Base-by-base conservation (phyloP, 1,140 invertebrate genomes). In the Hydropsyche tenuis region DNA sequence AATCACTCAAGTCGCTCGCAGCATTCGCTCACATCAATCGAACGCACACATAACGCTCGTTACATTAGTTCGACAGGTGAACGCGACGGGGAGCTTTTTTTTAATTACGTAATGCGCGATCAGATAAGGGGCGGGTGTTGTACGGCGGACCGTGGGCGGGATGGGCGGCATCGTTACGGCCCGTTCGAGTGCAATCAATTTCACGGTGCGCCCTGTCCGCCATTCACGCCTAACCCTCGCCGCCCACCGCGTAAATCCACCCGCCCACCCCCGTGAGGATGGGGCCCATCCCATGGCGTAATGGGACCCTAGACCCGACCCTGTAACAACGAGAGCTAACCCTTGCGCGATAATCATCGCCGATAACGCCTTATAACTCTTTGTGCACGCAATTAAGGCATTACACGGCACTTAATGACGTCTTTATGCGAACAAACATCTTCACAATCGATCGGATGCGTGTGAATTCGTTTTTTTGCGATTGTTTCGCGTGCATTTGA, bases 151-250 rank as follows among this genome's bases (percentile, higher is more conserved):
- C n/a, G 63, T 7, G 20, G 23, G 5, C 7, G 56, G 56, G 56
- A 11, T 25, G 56, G 25, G 11, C 56, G 6, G n/a, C 16, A 42
- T 64, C 72, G 25, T 53, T 60, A 30, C 27, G 63, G 23, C 56
- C 72, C 72, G 75, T 73, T 76, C 75, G 75, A 74, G 72, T 66
- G 72, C 75, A 76, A 76, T 76, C 69, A 76, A 76, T 76, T 73
- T 72, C 51, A 70, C 71, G 62, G 51, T 64, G 66, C 71, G 71
- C 25, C 30, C 30, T 46, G 53, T 73, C 72, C 25, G 66, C 45
- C 68, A 63, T 70, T 73, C 68, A 76, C 71, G 71, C 75, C 48
- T 43, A 42, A 48, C 42, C 23, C 68, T 73, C 71, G 66, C 71
- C 53, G 30, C 25, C 42, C 23, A 30, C 30, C 27, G 48, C 14